These are phyloP conservation scores for Sinosuthora webbiana DNA, from an alignment of 2,113 vertebrate genomes.

Conservation along the genomic window DNA sequence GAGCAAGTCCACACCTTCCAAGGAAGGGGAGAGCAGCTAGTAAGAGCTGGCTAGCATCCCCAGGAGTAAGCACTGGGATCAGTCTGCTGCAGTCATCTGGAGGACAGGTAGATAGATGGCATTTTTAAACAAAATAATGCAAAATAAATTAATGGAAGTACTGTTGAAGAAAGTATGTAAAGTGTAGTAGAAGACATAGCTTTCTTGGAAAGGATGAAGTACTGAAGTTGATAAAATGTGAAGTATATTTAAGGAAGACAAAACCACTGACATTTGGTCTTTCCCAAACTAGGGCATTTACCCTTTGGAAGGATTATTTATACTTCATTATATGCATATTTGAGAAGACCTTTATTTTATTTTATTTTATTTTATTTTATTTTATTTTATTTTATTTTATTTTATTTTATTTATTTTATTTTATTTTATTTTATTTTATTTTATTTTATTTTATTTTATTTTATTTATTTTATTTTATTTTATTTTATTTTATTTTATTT, in stretches of 20 bases:
- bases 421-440: too few species aligned
- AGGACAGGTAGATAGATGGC: neutral
- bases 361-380: too few species aligned
- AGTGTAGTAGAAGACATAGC: neutral
- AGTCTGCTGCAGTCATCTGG: neutral
- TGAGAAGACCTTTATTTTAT: neutral
- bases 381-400: too few species aligned
- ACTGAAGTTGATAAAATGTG: neutral
- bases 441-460: too few species aligned
- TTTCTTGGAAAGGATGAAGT: neutral
- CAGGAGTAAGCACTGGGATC: neutral
- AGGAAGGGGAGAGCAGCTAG: neutral
- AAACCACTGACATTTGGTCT: neutral
- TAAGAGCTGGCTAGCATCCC: neutral
- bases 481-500: too few species aligned
- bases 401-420: too few species aligned
- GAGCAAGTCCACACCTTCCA: neutral
- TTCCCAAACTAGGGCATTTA: neutral
- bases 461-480: too few species aligned
- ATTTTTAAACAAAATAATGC: neutral
- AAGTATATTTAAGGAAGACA: neutral
- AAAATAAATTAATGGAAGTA: neutral
- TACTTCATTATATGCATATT: neutral
- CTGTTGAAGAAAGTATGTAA: neutral
- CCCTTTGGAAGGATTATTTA: neutral